phyloP scores from a whole-genome alignment of 2,113 vertebrate species.

The Pituophis catenifer region DNA sequence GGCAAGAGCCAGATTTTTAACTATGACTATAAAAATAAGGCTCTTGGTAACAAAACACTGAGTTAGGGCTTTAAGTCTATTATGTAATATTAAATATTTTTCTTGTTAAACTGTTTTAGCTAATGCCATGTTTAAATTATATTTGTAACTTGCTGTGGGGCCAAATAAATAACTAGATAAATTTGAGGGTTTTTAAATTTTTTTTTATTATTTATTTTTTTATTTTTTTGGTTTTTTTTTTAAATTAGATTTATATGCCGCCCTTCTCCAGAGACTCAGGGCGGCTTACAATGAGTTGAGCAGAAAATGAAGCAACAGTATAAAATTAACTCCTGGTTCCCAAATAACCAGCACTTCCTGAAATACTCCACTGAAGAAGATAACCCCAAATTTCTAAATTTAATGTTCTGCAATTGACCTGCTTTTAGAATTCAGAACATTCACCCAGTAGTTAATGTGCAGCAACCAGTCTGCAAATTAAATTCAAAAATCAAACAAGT shows the following conservation, averaged over 20 bases:
- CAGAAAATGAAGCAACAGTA: neutral
- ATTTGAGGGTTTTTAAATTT: neutral
- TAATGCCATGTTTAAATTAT: neutral
- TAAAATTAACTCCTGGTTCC: neutral
- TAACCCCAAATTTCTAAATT: neutral
- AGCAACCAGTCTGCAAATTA: rapidly evolving
- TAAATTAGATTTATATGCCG: too few species aligned
- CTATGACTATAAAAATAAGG: neutral
- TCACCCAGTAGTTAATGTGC: neutral
- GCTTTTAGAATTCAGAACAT: neutral
- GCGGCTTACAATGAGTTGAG: neutral
- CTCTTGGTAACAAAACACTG: neutral
- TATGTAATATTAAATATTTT: neutral
- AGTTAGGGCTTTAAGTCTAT: neutral
- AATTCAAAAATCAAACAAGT: neutral
- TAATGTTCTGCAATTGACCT: neutral
- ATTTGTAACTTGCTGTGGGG: neutral
- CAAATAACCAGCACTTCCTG: neutral
- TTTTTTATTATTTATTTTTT: too few species aligned
- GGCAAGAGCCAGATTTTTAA: neutral
- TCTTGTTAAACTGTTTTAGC: neutral
- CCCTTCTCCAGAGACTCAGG: too few species aligned
- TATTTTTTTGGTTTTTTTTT: too few species aligned
- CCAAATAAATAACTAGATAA: neutral
- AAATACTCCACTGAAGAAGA: neutral